These are phyloP conservation scores for Thaleichthys pacificus DNA, from an alignment of 2,797 vertebrate species.

Conservation along the genomic window DNA sequence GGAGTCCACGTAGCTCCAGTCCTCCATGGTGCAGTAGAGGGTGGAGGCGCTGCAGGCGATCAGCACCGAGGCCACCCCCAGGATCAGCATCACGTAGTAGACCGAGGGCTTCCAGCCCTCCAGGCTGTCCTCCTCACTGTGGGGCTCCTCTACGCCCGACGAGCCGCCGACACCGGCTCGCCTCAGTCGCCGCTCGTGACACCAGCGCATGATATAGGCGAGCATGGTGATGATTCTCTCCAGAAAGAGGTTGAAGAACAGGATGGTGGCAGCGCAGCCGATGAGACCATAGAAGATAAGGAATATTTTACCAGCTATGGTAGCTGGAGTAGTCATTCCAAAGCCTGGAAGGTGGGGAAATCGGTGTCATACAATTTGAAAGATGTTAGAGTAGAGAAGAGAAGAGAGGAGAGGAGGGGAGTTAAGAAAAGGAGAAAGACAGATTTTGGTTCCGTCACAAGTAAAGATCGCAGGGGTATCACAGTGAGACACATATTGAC, in stretches of 20 bases:
- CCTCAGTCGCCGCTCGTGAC: slow-evolving; percentile 73
- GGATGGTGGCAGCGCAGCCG: slow-evolving; percentile 80
- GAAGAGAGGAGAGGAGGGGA: background rate
- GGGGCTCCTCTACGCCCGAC: slow-evolving; percentile 54
- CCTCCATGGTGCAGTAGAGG: slow-evolving; percentile 78
- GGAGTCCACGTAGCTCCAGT: slow-evolving; percentile 81
- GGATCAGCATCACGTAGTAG: slow-evolving; percentile 81
- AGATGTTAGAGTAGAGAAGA: background rate
- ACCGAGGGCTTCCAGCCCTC: slow-evolving; percentile 82
- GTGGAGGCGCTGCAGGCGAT: slow-evolving; percentile 80
- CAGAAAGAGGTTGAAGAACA: slow-evolving; percentile 84
- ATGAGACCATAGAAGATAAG: slow-evolving; percentile 82
- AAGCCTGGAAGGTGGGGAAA: slow-evolving; percentile 66
- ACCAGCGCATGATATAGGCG: slow-evolving; percentile 83
- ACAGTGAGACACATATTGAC: background rate
- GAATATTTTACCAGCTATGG: slow-evolving; percentile 78
- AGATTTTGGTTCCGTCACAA: background rate
- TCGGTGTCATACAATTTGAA: background rate
- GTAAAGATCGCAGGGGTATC: background rate
- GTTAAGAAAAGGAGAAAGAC: background rate
- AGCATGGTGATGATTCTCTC: slow-evolving; percentile 83
- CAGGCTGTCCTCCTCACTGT: slow-evolving; percentile 72
- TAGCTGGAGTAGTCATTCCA: slow-evolving; percentile 81
- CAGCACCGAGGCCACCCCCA: slow-evolving; percentile 74
- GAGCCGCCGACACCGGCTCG: slow-evolving; percentile 55